These are phyloP conservation scores for Ciconia maguari DNA, from an alignment of 2,113 vertebrate genomes.

Conservation along the genomic window DNA sequence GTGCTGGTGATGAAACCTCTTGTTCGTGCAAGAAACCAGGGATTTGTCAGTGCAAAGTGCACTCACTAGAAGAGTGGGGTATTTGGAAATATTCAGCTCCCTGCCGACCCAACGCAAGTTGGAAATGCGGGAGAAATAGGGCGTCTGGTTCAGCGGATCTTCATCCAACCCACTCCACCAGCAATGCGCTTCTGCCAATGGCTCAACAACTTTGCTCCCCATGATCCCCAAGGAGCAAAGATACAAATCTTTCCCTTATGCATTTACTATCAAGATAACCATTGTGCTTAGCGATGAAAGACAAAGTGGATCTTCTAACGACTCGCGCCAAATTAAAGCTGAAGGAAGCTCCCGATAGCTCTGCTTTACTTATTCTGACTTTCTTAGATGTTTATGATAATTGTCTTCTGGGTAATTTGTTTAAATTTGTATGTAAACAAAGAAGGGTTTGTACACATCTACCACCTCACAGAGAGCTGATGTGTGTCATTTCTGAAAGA, in stretches of 20 bases:
- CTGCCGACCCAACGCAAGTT: neutral
- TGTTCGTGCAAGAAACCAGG: neutral
- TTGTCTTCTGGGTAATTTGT: constrained; percentile 38
- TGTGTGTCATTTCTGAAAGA: neutral
- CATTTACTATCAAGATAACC: constrained; percentile 29
- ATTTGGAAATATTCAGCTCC: neutral
- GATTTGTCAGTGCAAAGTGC: neutral
- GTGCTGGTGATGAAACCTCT: neutral
- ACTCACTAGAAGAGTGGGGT: neutral
- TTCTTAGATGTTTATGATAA: constrained; percentile 27
- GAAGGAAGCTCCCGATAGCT: constrained; percentile 7
- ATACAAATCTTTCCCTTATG: constrained; percentile 3
- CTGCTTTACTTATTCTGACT: constrained; percentile 9
- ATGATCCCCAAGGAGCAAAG: neutral
- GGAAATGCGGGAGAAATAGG: neutral
- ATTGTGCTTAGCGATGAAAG: constrained; percentile 2
- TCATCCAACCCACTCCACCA: neutral
- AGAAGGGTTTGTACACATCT: neutral
- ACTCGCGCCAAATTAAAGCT: neutral
- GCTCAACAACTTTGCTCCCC: neutral
- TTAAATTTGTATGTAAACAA: constrained; percentile 58
- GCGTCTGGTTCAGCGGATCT: neutral
- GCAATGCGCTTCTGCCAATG: neutral
- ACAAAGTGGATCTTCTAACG: neutral
- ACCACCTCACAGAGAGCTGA: neutral